A percentile compares a stretch with the other conserved stretches of the same genome.
phyloP scores from a whole-genome alignment of 2,797 vertebrate species.

The Meriones psammophilus region DNA sequence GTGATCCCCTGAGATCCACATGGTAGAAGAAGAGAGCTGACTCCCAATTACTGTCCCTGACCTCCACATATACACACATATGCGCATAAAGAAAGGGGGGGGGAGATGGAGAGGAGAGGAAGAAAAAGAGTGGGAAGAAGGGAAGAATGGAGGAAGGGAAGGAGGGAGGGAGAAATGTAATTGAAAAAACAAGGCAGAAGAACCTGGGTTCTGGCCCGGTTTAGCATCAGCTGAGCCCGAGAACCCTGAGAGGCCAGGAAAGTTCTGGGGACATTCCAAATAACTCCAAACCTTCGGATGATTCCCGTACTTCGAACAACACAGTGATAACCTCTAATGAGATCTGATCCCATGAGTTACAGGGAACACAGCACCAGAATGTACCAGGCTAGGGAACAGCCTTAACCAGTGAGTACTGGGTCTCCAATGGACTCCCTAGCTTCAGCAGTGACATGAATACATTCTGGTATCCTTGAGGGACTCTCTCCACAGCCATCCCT shows the following conservation, averaged over 20 bases:
- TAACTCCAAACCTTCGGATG: not conserved
- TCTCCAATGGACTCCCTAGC: not conserved
- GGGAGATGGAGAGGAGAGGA: not conserved
- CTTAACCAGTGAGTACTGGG: not conserved
- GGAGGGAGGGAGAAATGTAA: not conserved
- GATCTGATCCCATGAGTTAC: not conserved
- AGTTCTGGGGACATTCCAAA: not conserved
- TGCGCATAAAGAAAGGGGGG: not conserved
- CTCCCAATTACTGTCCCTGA: too few species aligned
- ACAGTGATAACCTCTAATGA: not conserved
- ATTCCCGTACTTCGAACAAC: not conserved
- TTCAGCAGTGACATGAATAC: not conserved
- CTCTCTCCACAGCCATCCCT: not conserved
- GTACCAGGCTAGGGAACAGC: not conserved
- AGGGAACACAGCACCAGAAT: not conserved
- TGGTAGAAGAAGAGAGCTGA: not conserved
- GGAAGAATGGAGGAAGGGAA: not conserved
- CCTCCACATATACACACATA: not conserved
- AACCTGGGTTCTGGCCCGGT: not conserved
- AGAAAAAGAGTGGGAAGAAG: rapidly evolving
- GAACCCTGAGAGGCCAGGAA: not conserved
- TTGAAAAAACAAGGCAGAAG: not conserved
- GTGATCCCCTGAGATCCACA: not conserved
- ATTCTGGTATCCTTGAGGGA: not conserved
- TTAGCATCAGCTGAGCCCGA: not conserved